A percentile compares a stretch with the other conserved stretches of the same genome.
These are phyloP conservation scores for Cherax quadricarinatus DNA, from an alignment of 1,140 invertebrate genomes.

Conservation along the genomic window DNA sequence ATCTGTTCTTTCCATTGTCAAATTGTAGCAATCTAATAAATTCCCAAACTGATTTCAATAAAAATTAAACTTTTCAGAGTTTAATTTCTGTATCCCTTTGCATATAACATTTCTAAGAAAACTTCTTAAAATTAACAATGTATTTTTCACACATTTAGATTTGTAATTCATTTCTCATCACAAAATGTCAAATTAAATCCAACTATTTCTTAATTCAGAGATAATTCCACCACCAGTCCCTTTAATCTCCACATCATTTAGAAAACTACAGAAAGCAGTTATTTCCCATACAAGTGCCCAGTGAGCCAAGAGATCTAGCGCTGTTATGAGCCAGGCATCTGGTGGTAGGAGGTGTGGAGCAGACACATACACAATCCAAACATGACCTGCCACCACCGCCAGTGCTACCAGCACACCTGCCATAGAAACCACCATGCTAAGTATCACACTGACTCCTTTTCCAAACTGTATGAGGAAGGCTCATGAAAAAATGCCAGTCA, in stretches of 20 bases:
- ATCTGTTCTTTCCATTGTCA: background rate
- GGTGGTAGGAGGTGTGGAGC: slow-evolving; percentile 59
- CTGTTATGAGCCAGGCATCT: slow-evolving; percentile 67
- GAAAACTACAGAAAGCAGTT: slow-evolving; percentile 60
- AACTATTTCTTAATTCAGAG: slow-evolving; percentile 51
- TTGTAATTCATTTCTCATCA: too few relatives aligned
- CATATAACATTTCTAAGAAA: too few relatives aligned
- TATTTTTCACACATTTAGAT: too few relatives aligned
- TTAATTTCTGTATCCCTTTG: background rate
- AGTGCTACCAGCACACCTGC: slow-evolving; percentile 65
- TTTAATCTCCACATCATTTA: slow-evolving; percentile 65
- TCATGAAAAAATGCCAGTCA: background rate
- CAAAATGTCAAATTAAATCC: slow-evolving; percentile 39
- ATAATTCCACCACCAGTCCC: slow-evolving; percentile 61
- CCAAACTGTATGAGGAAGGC: background rate
- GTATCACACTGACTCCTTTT: background rate
- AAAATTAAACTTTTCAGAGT: background rate
- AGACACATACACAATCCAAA: slow-evolving; percentile 61
- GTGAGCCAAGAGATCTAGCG: slow-evolving; percentile 60
- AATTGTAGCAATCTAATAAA: background rate
- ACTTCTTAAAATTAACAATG: too few relatives aligned
- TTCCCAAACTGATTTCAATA: background rate
- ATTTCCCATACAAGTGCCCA: slow-evolving; percentile 67
- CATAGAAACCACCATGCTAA: slow-evolving; percentile 68
- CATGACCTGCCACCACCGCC: slow-evolving; percentile 65